Conservation (phyloP, 2,797 vertebrate species). For the Phoeniculus purpureus region DNA sequence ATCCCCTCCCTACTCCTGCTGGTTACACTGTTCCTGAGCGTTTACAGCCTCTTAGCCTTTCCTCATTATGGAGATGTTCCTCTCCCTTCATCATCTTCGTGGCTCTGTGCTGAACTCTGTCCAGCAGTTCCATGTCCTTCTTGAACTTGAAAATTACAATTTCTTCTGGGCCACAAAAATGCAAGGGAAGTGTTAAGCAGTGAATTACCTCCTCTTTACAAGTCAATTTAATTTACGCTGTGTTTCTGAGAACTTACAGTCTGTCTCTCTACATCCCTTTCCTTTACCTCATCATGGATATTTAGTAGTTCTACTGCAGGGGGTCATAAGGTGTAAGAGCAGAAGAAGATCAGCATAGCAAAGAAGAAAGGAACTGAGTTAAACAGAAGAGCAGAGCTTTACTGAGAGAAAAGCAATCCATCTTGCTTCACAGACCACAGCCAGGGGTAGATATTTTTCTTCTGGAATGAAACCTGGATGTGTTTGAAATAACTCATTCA, state of each 20-base stretch:
- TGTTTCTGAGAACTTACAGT: not conserved
- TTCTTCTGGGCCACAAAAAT: not conserved
- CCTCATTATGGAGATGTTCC: too few species aligned
- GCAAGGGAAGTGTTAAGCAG: not conserved
- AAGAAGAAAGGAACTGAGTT: not conserved
- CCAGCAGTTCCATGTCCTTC: too few species aligned
- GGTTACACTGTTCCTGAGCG: too few species aligned
- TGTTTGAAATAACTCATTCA: not conserved
- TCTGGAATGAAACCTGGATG: not conserved
- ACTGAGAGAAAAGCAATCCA: not conserved
- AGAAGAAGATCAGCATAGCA: not conserved
- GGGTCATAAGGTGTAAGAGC: not conserved
- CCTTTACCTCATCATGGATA: not conserved
- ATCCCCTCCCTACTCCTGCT: too few species aligned
- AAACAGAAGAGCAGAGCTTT: not conserved
- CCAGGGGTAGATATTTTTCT: conserved; percentile 22
- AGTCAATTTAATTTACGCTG: not conserved
- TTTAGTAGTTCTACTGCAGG: not conserved
- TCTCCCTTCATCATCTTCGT: too few species aligned
- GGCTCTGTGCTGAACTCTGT: too few species aligned
- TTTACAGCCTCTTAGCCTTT: too few species aligned
- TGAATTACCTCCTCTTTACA: not conserved
- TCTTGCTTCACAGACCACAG: conserved; percentile 16
- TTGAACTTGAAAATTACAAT: too few species aligned
- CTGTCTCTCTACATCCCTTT: not conserved